These are phyloP conservation scores for Triplophysa rosa DNA, from an alignment of 2,113 vertebrate genomes.

Conservation along the genomic window DNA sequence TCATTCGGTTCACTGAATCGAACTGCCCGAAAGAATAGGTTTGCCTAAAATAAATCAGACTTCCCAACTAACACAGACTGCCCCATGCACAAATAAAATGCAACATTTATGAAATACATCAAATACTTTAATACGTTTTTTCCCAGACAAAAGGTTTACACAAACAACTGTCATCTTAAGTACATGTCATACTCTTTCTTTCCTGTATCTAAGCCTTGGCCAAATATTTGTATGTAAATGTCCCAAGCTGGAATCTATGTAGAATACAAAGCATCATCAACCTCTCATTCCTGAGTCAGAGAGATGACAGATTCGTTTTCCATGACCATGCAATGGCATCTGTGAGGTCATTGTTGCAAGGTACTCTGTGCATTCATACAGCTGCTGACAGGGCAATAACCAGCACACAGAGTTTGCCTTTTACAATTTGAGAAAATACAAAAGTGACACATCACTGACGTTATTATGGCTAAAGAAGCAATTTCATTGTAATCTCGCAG, in stretches of 20 bases:
- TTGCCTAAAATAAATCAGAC: too few relatives aligned
- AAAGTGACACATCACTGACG: background rate
- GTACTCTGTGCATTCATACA: constrained; percentile 49
- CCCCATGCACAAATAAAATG: too few relatives aligned
- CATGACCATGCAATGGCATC: constrained; percentile 54
- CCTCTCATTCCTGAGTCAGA: constrained; percentile 45
- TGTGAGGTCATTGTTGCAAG: constrained; percentile 56
- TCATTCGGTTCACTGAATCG: too few relatives aligned
- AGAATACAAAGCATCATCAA: constrained; percentile 42
- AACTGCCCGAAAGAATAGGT: too few relatives aligned
- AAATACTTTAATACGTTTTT: too few relatives aligned
- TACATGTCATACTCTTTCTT: background rate
- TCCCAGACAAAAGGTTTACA: background rate
- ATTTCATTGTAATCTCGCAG: background rate
- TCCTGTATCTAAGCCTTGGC: background rate
- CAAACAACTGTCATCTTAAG: background rate
- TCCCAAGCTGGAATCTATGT: background rate
- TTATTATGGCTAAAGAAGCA: background rate
- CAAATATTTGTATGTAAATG: background rate
- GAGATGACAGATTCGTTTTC: constrained; percentile 53
- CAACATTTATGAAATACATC: too few relatives aligned
- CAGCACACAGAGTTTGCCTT: constrained; percentile 14
- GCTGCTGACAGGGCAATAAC: constrained; percentile 51
- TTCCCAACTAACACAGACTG: too few relatives aligned
- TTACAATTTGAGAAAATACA: constrained; percentile 17